Base-by-base conservation (phyloP, 2,113 vertebrate genomes). In the Sinosuthora webbiana region DNA sequence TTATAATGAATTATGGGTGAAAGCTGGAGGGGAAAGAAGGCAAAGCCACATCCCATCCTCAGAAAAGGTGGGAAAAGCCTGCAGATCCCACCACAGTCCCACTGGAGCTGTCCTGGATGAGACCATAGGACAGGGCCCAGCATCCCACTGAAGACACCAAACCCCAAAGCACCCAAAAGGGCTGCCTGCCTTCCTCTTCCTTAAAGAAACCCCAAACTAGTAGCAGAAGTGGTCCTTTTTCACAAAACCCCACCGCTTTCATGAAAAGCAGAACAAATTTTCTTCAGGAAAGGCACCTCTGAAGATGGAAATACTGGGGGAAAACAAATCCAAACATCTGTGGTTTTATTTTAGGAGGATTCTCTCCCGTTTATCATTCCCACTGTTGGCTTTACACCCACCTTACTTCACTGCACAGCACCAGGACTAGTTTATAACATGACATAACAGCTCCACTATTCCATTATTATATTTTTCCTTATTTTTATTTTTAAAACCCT, bases 301-400 rank as follows among this genome's bases (percentile, higher is more conserved):
- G 86, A 70, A 87, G 69, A n/a, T 20, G 33, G 47, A 83, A 89
- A 91, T 53, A 41, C 31, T 7, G 19, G 53, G 7, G 63, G 9
- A 83, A 93, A 87, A 8, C 47, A 68, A 55, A 70, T n/a, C 41
- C n/a, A 53, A 89, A n/a, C 45, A 23, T n/a, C 45, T 50, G 28
- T 39, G n/a, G 33, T 14, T 88, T 90, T 65, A 92, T 89, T 91
- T 87, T 60, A 55, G 85, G 60, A 89, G 56, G 79, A 57, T 65
- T 64, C 63, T 93, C 67, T 73, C 57, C 18, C 4, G 16, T 73
- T 89, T 87, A 24, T 71, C n/a, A 0, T 44, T 65, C 67, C 11
- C 42, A 3, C 75, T 28, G 59, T 2, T 59, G 81, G 39, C 16
- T 68, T 77, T 25, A 52, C 45, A 8, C 91, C 94, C 52, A 85